A percentile compares a stretch with the other conserved stretches of the same genome.
These are phyloP conservation scores for Acromyrmex heyeri DNA, from an alignment of 1,140 invertebrate species.

Conservation along the genomic window DNA sequence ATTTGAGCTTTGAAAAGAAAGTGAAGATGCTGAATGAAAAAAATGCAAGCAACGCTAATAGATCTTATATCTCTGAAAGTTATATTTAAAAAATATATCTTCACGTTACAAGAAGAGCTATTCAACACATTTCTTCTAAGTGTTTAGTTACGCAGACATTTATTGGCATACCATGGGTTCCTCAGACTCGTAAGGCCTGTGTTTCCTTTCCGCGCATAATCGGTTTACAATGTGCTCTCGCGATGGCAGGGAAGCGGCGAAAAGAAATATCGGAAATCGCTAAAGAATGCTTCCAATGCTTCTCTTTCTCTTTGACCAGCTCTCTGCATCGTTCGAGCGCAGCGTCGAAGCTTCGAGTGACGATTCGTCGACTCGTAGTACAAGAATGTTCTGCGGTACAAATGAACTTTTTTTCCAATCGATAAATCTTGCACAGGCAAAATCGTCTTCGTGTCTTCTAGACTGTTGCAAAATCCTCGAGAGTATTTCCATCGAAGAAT, in stretches of 20 bases:
- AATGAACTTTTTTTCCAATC: constrained; percentile 36
- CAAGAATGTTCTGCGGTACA: neutral
- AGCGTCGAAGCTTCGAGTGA: constrained; percentile 44
- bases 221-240: constrained; percentile 19
- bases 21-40: no score
- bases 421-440: constrained; percentile 39
- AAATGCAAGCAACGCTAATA: no score
- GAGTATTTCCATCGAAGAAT: constrained; percentile 44
- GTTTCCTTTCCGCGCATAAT: constrained; percentile 37
- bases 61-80: neutral
- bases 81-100: neutral
- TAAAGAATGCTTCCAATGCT: constrained; percentile 38
- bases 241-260: neutral
- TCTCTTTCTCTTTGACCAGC: neutral
- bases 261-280: constrained; percentile 68
- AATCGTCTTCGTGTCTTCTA: neutral
- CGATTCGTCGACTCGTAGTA: constrained; percentile 21
- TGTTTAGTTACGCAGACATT: neutral
- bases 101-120: neutral
- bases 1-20: no score
- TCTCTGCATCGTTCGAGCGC: constrained; percentile 5
- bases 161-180: neutral
- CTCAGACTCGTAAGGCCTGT: neutral
- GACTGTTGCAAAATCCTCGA: constrained; percentile 17
- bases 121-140: neutral